Evolutionary conservation across 2,113 vertebrate genomes (phyloP).

Genomic region (Heterochromis multidens): DNA sequence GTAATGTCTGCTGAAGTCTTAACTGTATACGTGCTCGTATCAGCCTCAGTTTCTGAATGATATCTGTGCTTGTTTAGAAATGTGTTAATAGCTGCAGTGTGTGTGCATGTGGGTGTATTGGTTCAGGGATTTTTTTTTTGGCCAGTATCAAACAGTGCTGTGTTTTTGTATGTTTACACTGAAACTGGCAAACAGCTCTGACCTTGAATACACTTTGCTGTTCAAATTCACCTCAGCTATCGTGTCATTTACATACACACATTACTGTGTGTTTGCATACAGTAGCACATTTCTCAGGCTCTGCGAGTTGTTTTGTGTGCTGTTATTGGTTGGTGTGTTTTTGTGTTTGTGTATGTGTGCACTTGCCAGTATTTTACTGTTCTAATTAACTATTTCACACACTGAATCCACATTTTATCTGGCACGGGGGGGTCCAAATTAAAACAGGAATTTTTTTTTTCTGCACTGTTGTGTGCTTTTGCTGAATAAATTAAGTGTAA

Average conservation of each 20-base stretch:
- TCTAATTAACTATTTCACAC: conserved; percentile 47
- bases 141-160: conserved; percentile 17
- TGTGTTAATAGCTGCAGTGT: neutral
- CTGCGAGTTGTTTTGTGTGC: neutral
- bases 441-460: conserved; percentile 12
- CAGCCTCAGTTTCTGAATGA: neutral
- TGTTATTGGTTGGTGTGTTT: neutral
- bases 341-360: neutral
- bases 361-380: conserved; percentile 14
- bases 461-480: neutral
- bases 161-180: conserved; percentile 38
- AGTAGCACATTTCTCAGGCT: conserved; percentile 12
- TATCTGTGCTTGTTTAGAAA: conserved; percentile 1
- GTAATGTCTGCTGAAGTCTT: neutral
- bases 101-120: neutral
- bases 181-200: conserved; percentile 56
- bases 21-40: neutral
- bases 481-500: conserved; percentile 46
- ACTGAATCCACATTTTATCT: conserved; percentile 37
- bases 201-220: conserved; percentile 69
- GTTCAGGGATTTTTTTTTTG: conserved; percentile 41
- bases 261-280: conserved; percentile 8
- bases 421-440: conserved; percentile 29
- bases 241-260: conserved; percentile 26
- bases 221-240: conserved; percentile 53